Evolutionary conservation across 1,140 invertebrate genomes (phyloP), one percentile per base, ranked within the genome.

Genomic region (Hydropsyche tenuis): DNA sequence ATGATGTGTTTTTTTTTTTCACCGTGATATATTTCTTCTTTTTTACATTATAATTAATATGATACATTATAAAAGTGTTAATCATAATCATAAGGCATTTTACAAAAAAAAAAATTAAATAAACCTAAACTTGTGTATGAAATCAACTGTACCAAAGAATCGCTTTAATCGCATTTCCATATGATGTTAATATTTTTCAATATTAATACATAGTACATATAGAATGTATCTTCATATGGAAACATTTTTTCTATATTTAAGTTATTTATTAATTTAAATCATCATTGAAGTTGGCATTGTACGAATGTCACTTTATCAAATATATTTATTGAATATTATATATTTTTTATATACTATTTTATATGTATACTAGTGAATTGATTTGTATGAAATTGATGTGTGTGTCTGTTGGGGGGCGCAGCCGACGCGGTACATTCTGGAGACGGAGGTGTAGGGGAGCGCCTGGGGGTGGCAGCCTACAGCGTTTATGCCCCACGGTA

Each of bases 361-460:
- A 20, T 62, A 62, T 62, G 20, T 16, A 16, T 51, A 22, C n/a
- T 22, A 62, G 20, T 62, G 30, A 37, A 37, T 65, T 65, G 46
- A 69, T 65, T n/a, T 51, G 65, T 69, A 69, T 69, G 65, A 69
- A 69, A 69, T 69, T 69, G 73, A 53, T 69, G 68, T 60, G 27
- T 74, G 66, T 74, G 25, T 73, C 65, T 63, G 48, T 70, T 66
- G 69, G 60, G n/a, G 62, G 51, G 69, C 53, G 63, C 73, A 75
- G 76, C 73, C 76, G 64, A 81, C 73, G 66, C 83, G 83, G 78
- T 81, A 82, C 78, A 81, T 83, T 80, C 80, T 85, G 79, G 84
- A 86, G 83, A 86, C 84, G 74, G 84, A 86, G 81, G 84, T 86
- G 83, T 86, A 85, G 83, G 82, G n/a, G 82, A 82, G 81, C 81